A percentile compares a stretch with the other conserved stretches of the same genome.
These are phyloP conservation scores for Macrophya annulata DNA, from an alignment of 2,888 invertebrate species.

Conservation along the genomic window DNA sequence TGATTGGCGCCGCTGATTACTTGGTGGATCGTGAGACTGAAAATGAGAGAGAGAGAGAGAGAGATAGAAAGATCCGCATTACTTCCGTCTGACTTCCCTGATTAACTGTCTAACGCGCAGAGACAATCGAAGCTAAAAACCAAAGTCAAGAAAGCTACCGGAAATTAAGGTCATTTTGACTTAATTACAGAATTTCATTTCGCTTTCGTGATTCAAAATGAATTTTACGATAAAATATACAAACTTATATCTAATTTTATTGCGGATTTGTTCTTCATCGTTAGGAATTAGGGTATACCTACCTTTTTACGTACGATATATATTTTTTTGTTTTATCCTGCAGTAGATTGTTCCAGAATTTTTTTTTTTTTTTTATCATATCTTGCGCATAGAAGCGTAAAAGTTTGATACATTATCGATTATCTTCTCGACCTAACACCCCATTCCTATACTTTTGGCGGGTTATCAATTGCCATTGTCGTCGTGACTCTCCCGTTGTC, in stretches of 20 bases:
- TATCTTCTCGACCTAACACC: constrained; percentile 5
- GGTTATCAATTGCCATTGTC: constrained; percentile 26
- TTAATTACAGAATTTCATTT: not conserved
- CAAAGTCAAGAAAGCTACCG: not conserved
- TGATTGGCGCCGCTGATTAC: constrained; percentile 9
- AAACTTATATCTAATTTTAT: not conserved
- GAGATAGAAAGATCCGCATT: constrained; percentile 57
- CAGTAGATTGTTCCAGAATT: not conserved
- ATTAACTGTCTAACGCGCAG: not conserved
- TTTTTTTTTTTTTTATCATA: no score
- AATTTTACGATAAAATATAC: not conserved
- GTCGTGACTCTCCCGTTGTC: constrained; percentile 21
- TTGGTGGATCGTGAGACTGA: constrained; percentile 55
- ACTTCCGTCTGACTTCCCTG: constrained; percentile 64
- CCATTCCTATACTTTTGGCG: not conserved
- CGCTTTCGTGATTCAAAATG: not conserved
- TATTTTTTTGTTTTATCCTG: not conserved
- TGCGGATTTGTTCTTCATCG: not conserved
- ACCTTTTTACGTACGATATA: not conserved
- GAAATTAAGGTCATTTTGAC: not conserved
- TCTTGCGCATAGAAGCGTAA: not conserved
- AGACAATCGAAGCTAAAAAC: not conserved
- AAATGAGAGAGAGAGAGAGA: constrained; percentile 60
- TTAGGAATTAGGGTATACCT: not conserved
- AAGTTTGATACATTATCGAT: constrained; percentile 24